Evolutionary conservation across 92 coral and sea anemone genomes (phyloP).

Genomic region (Epizoanthus ramosus): DNA sequence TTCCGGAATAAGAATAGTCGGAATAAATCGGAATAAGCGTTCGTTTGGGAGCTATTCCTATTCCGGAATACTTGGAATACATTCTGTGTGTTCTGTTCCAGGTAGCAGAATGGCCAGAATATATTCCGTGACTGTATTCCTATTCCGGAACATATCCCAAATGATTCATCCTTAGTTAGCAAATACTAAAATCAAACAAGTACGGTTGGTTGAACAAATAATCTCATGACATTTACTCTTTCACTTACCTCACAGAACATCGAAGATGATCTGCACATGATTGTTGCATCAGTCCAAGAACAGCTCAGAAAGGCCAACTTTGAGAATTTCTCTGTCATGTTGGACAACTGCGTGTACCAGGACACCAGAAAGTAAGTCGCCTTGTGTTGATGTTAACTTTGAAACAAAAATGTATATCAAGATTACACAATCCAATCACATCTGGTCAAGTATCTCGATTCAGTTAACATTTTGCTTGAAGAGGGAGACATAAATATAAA

Average conservation of each 20-base stretch:
- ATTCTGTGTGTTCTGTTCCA: no score
- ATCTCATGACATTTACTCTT: background rate
- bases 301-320: conserved; percentile 96
- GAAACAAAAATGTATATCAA: background rate
- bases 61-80: no score
- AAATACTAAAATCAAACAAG: background rate
- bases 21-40: no score
- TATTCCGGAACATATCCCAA: no score
- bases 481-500: no score
- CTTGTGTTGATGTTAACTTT: background rate
- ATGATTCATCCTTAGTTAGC: no score
- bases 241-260: conserved; percentile 55
- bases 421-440: background rate
- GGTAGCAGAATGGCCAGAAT: no score
- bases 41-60: no score
- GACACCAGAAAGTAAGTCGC: conserved; percentile 78
- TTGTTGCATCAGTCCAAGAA: conserved; percentile 91
- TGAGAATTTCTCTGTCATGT: conserved; percentile 92
- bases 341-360: conserved; percentile 94
- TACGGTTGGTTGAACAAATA: background rate
- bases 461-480: no score
- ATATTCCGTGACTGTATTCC: no score
- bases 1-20: no score
- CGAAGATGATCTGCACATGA: conserved; percentile 74
- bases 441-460: background rate